Conservation (phyloP, 1,140 invertebrate genomes). For the Pseudobourletiella spinata region DNA sequence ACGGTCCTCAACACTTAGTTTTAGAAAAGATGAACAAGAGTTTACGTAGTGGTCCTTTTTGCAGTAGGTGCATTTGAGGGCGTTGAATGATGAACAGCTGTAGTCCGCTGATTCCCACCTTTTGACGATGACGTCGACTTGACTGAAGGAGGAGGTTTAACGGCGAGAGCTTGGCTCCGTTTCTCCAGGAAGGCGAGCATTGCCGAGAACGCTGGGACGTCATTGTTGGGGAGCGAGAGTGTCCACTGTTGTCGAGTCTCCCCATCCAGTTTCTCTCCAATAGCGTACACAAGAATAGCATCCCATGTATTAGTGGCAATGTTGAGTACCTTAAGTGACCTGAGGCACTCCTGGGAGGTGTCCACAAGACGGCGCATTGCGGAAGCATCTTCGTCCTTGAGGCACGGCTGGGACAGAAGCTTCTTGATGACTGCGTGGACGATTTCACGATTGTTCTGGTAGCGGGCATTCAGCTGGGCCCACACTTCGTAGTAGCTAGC, state of each 20-base stretch:
- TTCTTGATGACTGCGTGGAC: neutral
- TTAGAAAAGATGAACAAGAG: no score
- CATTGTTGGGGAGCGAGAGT: neutral
- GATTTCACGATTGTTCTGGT: slow-evolving; percentile 21
- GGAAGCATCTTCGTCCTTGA: neutral
- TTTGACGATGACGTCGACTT: neutral
- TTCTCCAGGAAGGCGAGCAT: neutral
- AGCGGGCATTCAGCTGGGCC: neutral
- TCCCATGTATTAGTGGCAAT: neutral
- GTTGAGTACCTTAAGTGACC: slow-evolving; percentile 10
- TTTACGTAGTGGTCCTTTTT: no score
- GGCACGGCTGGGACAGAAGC: neutral
- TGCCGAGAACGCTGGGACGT: neutral
- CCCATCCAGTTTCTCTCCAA: slow-evolving; percentile 3
- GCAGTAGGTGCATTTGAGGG: no score
- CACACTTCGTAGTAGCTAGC: slow-evolving; percentile 13
- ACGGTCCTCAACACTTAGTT: no score
- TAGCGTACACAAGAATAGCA: slow-evolving; percentile 9
- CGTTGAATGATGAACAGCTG: neutral
- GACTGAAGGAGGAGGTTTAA: neutral
- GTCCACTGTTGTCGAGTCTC: neutral
- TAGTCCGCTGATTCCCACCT: neutral
- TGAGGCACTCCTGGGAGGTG: slow-evolving; percentile 4
- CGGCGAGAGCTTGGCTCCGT: neutral
- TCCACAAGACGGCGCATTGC: slow-evolving; percentile 5